Evolutionary conservation across 1,140 invertebrate species (phyloP), one percentile per base, ranked within the genome.

Genomic region (Ceratosolen fusciceps): DNA sequence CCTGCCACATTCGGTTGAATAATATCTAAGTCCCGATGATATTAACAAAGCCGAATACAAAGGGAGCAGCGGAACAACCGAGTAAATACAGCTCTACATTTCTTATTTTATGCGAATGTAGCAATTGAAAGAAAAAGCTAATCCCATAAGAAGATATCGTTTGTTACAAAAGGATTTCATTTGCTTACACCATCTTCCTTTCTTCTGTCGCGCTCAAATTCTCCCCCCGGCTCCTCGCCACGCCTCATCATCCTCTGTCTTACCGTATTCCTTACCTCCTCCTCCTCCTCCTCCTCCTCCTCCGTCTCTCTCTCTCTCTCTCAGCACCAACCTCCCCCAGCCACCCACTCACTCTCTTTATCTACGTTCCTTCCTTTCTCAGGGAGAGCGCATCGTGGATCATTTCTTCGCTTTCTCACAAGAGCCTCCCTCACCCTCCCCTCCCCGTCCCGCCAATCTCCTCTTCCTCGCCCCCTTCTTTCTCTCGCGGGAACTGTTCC

Each of bases 321-420:
- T 75, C 26, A n/a, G n/a, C n/a, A n/a, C n/a, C n/a, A n/a, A n/a
- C n/a, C n/a, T n/a, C n/a, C n/a, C n/a, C n/a, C n/a, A n/a, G n/a
- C n/a, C n/a, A n/a, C n/a, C n/a, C n/a, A n/a, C n/a, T n/a, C n/a
- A n/a, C n/a, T n/a, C n/a, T n/a, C n/a, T n/a, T n/a, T n/a, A n/a
- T n/a, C n/a, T n/a, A n/a, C n/a, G n/a, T n/a, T 60, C 7, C 29
- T 14, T 60, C 58, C 12, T 60, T 31, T 60, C 58, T 60, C 29
- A 60, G 54, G 29, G 62, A 82, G 80, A 76, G 81, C 78, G 71
- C 74, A 82, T 83, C 82, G 81, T 70, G 68, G 74, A 80, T 83
- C 83, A 82, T 78, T 81, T 83, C 83, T 83, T 78, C 65, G 77
- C 52, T 37, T 54, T 70, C 70, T 70, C 56, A 16, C 24, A 29